Evolutionary conservation across 2,888 invertebrate species (phyloP).

Genomic region (Muschampia plurimacula): DNA sequence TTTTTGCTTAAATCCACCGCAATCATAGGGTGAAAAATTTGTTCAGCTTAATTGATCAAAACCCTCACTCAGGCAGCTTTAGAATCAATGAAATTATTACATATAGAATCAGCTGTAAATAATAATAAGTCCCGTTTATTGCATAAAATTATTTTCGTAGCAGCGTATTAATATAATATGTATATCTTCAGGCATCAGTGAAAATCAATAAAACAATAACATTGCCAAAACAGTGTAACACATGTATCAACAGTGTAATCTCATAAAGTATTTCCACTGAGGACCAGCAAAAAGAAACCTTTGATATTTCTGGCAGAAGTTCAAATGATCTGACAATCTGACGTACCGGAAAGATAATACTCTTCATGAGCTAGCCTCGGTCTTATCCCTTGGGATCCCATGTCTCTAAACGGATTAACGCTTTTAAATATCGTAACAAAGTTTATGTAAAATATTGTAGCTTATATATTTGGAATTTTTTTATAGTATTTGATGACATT

Average conservation of each 20-base stretch:
- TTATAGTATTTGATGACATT: too few relatives aligned
- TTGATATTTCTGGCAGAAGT: constrained; percentile 8
- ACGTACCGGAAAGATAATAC: neutral
- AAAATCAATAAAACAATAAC: neutral
- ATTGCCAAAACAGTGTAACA: neutral
- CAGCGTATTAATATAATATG: too few relatives aligned
- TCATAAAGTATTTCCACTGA: constrained; percentile 6
- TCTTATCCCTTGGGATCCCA: constrained; percentile 48
- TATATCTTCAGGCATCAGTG: neutral
- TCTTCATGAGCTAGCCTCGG: constrained; percentile 14
- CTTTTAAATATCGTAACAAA: constrained; percentile 52
- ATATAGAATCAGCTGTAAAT: too few relatives aligned
- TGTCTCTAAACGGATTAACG: constrained; percentile 65
- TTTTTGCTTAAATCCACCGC: too few relatives aligned
- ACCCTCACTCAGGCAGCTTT: too few relatives aligned
- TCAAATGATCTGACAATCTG: constrained; percentile 20
- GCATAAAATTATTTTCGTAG: too few relatives aligned
- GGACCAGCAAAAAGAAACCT: neutral
- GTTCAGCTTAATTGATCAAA: too few relatives aligned
- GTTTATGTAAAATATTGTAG: neutral
- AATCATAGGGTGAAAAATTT: too few relatives aligned
- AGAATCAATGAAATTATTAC: too few relatives aligned
- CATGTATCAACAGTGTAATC: constrained; percentile 2
- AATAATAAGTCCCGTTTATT: too few relatives aligned
- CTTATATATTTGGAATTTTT: neutral